A percentile compares a stretch with the other conserved stretches of the same genome.
Evolutionary conservation across 2,113 vertebrate species (phyloP).

Genomic region (Lophius piscatorius): DNA sequence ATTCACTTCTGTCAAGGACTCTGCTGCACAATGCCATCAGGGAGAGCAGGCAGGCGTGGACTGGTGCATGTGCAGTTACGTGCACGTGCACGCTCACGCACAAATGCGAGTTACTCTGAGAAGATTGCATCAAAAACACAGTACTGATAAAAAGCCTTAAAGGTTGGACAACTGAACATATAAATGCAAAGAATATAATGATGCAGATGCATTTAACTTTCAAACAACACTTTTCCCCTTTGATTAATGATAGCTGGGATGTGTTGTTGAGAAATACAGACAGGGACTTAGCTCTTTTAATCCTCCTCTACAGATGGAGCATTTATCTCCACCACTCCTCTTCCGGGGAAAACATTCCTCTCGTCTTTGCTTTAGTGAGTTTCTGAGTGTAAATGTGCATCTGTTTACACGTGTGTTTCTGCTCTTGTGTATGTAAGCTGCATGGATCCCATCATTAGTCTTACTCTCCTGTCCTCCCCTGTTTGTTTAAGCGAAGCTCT

Average conservation of each 20-base stretch:
- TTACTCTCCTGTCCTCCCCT: constrained; percentile 86
- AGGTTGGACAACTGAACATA: no score
- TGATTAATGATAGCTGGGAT: constrained; percentile 2
- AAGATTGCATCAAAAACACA: constrained; percentile 16
- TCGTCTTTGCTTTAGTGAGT: constrained; percentile 48
- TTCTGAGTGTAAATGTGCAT: constrained; percentile 47
- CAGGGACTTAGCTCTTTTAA: constrained; percentile 16
- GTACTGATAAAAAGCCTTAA: background rate
- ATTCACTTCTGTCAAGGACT: constrained; percentile 80
- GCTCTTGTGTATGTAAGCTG: constrained; percentile 72
- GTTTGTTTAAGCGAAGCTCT: constrained; percentile 83
- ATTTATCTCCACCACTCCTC: constrained; percentile 61
- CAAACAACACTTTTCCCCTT: background rate
- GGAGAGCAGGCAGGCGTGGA: constrained; percentile 54
- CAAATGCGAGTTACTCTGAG: background rate
- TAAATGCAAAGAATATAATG: no score
- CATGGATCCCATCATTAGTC: constrained; percentile 88
- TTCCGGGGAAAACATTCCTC: constrained; percentile 63
- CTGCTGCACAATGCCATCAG: constrained; percentile 59
- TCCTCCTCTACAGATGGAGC: constrained; percentile 17
- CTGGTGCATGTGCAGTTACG: constrained; percentile 25
- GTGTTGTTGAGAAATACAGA: constrained; percentile 1
- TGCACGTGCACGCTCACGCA: constrained; percentile 18
- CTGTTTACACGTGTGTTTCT: constrained; percentile 44
- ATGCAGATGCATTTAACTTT: background rate